Evolutionary conservation across 2,797 vertebrate species (phyloP).

Genomic region (Melopsittacus undulatus): DNA sequence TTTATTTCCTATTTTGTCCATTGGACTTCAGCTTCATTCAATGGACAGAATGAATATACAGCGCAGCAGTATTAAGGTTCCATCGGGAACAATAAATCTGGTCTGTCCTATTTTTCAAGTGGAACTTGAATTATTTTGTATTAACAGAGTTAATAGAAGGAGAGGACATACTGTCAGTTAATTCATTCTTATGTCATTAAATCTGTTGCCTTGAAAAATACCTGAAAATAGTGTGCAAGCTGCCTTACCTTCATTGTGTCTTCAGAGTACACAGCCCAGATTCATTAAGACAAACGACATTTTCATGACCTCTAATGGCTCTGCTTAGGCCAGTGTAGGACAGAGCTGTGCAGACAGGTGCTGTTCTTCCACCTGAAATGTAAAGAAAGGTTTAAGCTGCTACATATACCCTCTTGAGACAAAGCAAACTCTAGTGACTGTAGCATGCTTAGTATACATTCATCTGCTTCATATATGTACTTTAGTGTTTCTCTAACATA

Average conservation of each 20-base stretch:
- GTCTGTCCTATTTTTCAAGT: slow-evolving; percentile 17
- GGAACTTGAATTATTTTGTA: slow-evolving; percentile 16
- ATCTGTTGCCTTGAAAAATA: slow-evolving; percentile 10
- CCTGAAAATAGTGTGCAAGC: background rate
- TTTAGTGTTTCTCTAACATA: background rate
- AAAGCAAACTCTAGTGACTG: background rate
- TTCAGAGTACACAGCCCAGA: background rate
- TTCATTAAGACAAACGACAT: background rate
- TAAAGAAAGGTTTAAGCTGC: background rate
- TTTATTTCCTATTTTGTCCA: background rate
- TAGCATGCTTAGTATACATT: background rate
- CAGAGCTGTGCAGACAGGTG: background rate
- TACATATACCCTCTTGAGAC: background rate
- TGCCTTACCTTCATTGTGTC: background rate
- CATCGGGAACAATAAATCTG: background rate
- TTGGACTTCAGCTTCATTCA: slow-evolving; percentile 1
- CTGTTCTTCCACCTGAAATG: background rate
- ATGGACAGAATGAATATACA: background rate
- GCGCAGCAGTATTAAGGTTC: slow-evolving; percentile 7
- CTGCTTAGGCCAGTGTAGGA: background rate
- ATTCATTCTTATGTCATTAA: slow-evolving; percentile 2
- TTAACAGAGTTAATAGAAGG: background rate
- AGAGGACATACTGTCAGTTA: background rate
- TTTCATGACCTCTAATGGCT: background rate
- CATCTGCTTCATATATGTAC: background rate